These are phyloP conservation scores for Temnothorax longispinosus DNA, from an alignment of 1,140 invertebrate species.

Conservation along the genomic window DNA sequence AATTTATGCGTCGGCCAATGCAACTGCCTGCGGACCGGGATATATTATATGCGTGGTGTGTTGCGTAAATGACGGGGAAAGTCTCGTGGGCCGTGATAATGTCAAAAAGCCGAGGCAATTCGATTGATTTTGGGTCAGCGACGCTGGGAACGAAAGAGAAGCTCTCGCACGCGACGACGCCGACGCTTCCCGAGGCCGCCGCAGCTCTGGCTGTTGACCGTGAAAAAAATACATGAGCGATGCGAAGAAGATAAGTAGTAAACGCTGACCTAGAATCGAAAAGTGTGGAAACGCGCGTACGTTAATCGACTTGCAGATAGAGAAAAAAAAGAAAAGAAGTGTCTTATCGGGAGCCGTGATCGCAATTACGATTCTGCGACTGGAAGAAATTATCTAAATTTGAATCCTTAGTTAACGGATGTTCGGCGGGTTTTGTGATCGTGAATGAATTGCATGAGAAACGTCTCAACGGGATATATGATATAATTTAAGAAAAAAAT, in stretches of 20 bases:
- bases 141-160: background rate
- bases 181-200: background rate
- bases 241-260: constrained; percentile 44
- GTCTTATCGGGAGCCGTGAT: constrained; percentile 26
- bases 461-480: background rate
- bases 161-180: constrained; percentile 24
- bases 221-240: constrained; percentile 40
- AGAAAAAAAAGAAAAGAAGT: background rate
- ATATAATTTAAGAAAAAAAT: background rate
- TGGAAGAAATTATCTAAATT: constrained; percentile 24
- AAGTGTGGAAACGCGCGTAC: constrained; percentile 4
- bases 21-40: background rate
- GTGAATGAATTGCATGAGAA: background rate
- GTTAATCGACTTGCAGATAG: background rate
- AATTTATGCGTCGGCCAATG: constrained; percentile 18
- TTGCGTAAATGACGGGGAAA: constrained; percentile 52
- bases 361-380: constrained; percentile 1
- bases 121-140: constrained; percentile 40
- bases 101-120: background rate
- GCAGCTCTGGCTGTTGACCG: constrained; percentile 24
- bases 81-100: constrained; percentile 3
- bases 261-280: constrained; percentile 62
- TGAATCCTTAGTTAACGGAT: constrained; percentile 6
- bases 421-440: background rate
- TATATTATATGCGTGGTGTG: background rate